Evolutionary conservation across 2,888 invertebrate species (phyloP), one percentile per base, ranked within the genome.

Genomic region (Nineta flava): DNA sequence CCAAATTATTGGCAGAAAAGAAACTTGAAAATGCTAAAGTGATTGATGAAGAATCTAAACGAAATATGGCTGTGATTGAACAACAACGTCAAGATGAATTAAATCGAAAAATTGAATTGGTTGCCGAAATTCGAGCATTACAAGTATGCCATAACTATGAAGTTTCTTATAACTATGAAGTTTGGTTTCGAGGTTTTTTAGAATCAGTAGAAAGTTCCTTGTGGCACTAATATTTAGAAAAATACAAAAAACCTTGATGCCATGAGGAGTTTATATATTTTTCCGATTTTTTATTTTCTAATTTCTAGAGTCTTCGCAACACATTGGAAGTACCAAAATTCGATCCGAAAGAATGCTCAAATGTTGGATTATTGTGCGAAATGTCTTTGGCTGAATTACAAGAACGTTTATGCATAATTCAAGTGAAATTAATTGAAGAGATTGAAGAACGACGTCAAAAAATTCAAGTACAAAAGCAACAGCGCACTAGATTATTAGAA

Each of bases 361-460:
- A 76, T 40, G 57, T 77, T 13, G 78, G 79, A 1, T 64, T 78
- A 10, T 57, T 79, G 21, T 75, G 76, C 60, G 78, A 80, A 66
- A 79, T 80, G 78, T 78, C 79, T 1, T 68, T 78, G 46, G 74
- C 74, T 7, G 78, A 80, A 62, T 59, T 79, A 46, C 73, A 75
- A 58, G 76, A 78, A 60, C 65, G 75, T 48, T 58, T 79, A 34
- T 60, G 56, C 48, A 57, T 68, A 19, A 62, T 74, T 55, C 76
- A 74, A 61, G 66, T 74, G 31, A 64, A 65, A 15, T 61, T 76
- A 52, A 62, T 71, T 53, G 72, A 75, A 50, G 74, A 77, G 58
- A 57, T 78, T 16, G 68, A 75, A 49, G 64, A 58, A 44, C 74
- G 75, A 57, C 69, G 63, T 53, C 61, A 61, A 48, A 44, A 53